Conservation (phyloP, 1,140 invertebrate species). For the Heliconius hermathena region DNA sequence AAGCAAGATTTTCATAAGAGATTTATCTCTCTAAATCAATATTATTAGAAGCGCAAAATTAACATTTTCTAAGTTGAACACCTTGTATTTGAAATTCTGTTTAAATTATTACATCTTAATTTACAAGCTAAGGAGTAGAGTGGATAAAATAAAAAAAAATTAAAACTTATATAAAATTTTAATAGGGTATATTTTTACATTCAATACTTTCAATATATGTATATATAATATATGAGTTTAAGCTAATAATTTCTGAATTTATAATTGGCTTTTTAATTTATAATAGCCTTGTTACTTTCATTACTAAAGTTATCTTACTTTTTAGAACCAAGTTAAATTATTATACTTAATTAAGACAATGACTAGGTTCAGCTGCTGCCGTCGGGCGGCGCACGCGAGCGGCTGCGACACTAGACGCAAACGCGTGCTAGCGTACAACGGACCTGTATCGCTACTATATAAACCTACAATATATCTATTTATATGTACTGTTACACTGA, state of each 20-base stretch:
- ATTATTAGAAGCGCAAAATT: constrained; percentile 36
- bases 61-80: constrained; percentile 33
- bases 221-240: not conserved
- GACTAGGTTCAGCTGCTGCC: constrained; percentile 66
- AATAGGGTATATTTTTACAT: not conserved
- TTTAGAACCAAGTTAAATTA: constrained; percentile 41
- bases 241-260: not conserved
- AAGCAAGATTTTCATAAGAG: constrained; percentile 37
- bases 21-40: constrained; percentile 22
- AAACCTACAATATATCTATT: not conserved
- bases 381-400: constrained; percentile 66
- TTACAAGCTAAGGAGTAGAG: constrained; percentile 24
- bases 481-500: not conserved
- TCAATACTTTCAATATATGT: not conserved
- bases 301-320: constrained; percentile 27
- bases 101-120: constrained; percentile 31
- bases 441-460: not conserved
- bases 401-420: not conserved
- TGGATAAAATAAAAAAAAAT: too few species aligned
- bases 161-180: constrained; percentile 20
- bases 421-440: constrained; percentile 18
- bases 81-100: constrained; percentile 27
- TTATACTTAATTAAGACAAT: constrained; percentile 68
- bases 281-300: constrained; percentile 30
- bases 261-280: constrained; percentile 22